Evolutionary conservation across 2,797 vertebrate species (phyloP).

Genomic region (Pitangus sulphuratus): DNA sequence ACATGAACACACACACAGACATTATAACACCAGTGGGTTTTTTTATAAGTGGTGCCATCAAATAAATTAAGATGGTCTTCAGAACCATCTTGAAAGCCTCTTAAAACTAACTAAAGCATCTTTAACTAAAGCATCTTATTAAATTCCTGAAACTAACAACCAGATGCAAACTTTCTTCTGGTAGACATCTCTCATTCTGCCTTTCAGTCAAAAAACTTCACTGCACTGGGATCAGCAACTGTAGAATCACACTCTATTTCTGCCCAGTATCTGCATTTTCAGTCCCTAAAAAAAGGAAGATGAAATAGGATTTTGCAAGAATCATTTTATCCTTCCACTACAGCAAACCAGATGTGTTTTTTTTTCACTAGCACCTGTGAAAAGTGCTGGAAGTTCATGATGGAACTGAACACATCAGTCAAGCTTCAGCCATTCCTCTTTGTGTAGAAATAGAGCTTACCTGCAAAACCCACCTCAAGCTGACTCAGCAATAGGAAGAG

Average conservation of each 20-base stretch:
- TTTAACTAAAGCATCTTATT: neutral
- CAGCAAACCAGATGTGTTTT: neutral
- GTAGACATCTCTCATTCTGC: neutral
- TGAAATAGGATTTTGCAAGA: neutral
- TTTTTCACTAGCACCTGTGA: neutral
- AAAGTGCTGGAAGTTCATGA: neutral
- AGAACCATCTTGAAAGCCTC: neutral
- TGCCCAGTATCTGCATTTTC: neutral
- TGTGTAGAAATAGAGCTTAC: neutral
- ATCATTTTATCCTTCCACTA: neutral
- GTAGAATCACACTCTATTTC: neutral
- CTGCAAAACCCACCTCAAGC: neutral
- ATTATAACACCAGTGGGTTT: neutral
- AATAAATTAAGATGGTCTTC: neutral
- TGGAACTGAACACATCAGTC: neutral
- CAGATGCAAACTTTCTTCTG: neutral
- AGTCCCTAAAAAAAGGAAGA: neutral
- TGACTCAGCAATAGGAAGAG: neutral
- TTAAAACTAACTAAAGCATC: neutral
- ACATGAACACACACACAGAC: neutral
- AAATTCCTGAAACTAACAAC: neutral
- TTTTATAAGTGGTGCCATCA: neutral
- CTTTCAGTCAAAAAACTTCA: neutral
- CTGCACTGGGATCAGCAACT: neutral
- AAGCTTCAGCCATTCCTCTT: neutral